Evolutionary conservation across 2,113 vertebrate genomes (phyloP).

Genomic region (Camelus bactrianus): DNA sequence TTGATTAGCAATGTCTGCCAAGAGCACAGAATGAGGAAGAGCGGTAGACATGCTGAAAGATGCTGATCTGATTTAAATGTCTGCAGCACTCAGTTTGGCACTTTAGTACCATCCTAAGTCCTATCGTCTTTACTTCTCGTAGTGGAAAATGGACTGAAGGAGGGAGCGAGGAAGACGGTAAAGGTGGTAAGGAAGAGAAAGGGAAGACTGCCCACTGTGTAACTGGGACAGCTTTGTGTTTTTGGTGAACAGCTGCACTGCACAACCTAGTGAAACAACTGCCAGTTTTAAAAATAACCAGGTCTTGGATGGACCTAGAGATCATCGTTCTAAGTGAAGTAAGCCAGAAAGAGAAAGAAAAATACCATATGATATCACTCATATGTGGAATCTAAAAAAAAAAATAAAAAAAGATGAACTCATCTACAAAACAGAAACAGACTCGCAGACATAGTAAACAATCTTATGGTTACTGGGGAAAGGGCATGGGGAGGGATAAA

Average conservation of each 20-base stretch:
- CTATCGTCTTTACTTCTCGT: background rate
- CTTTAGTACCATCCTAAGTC: background rate
- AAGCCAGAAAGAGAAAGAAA: too few species aligned
- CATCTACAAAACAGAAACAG: too few species aligned
- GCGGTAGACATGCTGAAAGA: background rate
- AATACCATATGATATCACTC: too few species aligned
- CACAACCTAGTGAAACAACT: background rate
- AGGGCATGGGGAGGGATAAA: too few species aligned
- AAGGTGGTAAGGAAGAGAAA: background rate
- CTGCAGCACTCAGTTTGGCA: too few species aligned
- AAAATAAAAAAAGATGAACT: too few species aligned
- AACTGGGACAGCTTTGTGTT: background rate
- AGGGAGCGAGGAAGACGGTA: background rate
- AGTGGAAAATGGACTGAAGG: background rate
- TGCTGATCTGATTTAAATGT: background rate
- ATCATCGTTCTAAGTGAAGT: too few species aligned
- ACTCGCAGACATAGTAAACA: too few species aligned
- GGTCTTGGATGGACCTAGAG: background rate
- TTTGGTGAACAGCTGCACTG: background rate
- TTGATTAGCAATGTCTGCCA: background rate
- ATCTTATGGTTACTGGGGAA: too few species aligned
- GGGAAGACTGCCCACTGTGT: background rate
- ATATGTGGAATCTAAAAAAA: too few species aligned
- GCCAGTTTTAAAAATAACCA: background rate
- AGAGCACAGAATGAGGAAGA: background rate